Conservation (phyloP, 1,140 invertebrate genomes). For the Zophobas atratus region DNA sequence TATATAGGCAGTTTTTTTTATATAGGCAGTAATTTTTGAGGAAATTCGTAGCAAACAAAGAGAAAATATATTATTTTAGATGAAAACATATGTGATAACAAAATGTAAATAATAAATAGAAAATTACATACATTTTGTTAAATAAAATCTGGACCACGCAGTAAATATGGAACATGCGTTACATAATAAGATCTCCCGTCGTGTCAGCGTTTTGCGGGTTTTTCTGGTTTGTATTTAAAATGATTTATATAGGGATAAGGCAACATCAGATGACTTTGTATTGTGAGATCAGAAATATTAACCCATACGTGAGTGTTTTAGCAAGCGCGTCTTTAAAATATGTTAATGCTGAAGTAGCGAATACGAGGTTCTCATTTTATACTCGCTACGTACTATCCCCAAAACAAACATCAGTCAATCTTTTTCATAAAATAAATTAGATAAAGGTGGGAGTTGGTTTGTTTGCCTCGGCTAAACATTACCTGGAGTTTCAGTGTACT, state of each 20-base stretch:
- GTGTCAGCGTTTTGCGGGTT: not conserved
- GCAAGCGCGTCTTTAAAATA: not conserved
- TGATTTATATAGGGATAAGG: slow-evolving; percentile 17
- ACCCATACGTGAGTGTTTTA: slow-evolving; percentile 20
- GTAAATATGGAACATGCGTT: not conserved
- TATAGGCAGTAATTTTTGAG: too few relatives aligned
- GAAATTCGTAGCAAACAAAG: too few relatives aligned
- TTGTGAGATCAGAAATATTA: slow-evolving; percentile 22
- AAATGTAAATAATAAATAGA: too few relatives aligned
- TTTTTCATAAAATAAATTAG: not conserved
- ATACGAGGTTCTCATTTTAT: not conserved
- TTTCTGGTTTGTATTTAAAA: slow-evolving; percentile 10
- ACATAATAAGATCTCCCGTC: not conserved
- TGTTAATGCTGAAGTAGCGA: not conserved
- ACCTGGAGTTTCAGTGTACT: not conserved
- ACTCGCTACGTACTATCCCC: not conserved
- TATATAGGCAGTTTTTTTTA: too few relatives aligned
- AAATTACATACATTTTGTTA: too few relatives aligned
- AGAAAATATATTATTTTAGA: too few relatives aligned
- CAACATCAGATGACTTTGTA: slow-evolving; percentile 7
- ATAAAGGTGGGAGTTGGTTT: not conserved
- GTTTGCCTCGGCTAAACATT: not conserved
- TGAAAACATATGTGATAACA: too few relatives aligned
- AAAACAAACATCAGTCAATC: slow-evolving; percentile 2
- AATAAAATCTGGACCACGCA: too few relatives aligned